Percentiles rank a stretch among this genome's conserved stretches.
Evolutionary conservation across 1,140 invertebrate species (phyloP).

Genomic region (Cyrtorhinus lividipennis): DNA sequence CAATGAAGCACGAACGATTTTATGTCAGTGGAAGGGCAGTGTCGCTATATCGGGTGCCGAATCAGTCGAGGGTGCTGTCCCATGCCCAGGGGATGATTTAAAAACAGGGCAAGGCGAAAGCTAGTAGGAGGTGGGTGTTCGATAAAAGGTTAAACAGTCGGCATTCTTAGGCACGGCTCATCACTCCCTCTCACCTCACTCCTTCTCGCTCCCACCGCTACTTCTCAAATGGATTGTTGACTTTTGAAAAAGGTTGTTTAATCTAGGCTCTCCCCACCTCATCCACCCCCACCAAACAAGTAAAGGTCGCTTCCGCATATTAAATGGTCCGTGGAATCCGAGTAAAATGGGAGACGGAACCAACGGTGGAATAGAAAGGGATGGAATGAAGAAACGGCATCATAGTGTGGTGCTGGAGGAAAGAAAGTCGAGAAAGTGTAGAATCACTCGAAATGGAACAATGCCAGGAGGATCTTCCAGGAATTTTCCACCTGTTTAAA

Average conservation of each 20-base stretch:
- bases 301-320: conserved; percentile 9
- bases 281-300: background rate
- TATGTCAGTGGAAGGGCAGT: too few relatives aligned
- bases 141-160: conserved; percentile 9
- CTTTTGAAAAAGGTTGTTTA: conserved; percentile 10
- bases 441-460: background rate
- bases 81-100: too few relatives aligned
- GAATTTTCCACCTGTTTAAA: conserved; percentile 7
- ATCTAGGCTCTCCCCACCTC: background rate
- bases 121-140: background rate
- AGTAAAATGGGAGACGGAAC: background rate
- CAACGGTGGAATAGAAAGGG: background rate
- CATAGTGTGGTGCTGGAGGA: background rate
- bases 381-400: background rate
- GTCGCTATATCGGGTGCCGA: too few relatives aligned
- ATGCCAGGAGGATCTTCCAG: background rate
- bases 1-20: too few relatives aligned
- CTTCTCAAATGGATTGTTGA: conserved; percentile 7
- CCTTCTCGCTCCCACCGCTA: background rate
- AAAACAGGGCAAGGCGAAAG: too few relatives aligned
- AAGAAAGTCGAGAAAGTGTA: background rate
- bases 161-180: conserved; percentile 5
- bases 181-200: background rate
- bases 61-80: too few relatives aligned
- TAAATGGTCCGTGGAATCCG: conserved; percentile 8